Base-by-base conservation (phyloP, 2,797 vertebrate genomes). In the Perodicticus potto region DNA sequence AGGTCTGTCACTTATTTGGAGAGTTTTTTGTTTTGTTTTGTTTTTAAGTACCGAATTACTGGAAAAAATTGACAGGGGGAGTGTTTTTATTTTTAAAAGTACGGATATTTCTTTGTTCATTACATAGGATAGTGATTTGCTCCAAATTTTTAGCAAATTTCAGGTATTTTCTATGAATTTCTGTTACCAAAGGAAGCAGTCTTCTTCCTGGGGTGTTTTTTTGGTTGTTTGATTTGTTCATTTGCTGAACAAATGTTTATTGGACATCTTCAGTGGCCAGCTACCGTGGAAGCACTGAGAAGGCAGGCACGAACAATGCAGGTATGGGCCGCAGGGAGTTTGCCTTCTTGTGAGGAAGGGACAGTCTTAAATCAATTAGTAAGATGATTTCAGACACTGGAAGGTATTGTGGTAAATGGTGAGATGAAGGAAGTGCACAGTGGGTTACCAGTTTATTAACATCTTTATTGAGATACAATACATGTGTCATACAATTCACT, bases 21-120 rank as follows among this genome's bases (percentile, higher is more conserved):
- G 70, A 49, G 49, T 14, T 14, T 49, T 49, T 14, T 49, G 40
- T 49, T 2, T 16, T 43, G 12, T 55, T 78, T 55, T 20, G 20
- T 63, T 61, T 59, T 59, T 19, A 57, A 77, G 14, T 70, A 63
- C 32, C 82, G 65, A 95, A 74, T 80, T 61, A 37, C 74, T 82
- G 17, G 40, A 53, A 89, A 89, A 76, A 49, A 74, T 84, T 49
- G 74, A 74, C 72, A 74, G 27, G 27, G 11, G 27, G 5, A 16
- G 14, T 86, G 19, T 45, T 78, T 91, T 82, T 73, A 53, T 76
- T 87, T 95, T 95, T 81, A 69, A 59, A 95, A 70, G 59, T 74
- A 27, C 11, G 32, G n/a, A 3, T 74, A 59, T 23, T 67, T 95
- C 27, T 63, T n/a, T 93, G 87, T 78, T 49, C 25, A 7, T 77